Evolutionary conservation across 2,888 invertebrate species (phyloP), one percentile per base, ranked within the genome.

Genomic region (Baccha elongata): DNA sequence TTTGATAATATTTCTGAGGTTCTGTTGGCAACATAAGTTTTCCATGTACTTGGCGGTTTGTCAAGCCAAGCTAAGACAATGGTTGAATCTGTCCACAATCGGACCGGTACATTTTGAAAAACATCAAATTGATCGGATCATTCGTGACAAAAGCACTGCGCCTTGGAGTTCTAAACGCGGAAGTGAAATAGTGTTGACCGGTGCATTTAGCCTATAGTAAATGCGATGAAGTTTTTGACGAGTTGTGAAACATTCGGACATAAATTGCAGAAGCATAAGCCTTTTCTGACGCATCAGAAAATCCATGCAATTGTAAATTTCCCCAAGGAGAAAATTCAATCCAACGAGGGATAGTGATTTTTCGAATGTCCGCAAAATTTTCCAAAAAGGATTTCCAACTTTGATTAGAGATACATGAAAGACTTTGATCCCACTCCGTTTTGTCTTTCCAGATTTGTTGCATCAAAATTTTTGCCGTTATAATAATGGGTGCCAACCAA

Each of bases 241-340:
- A 10, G 5, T 29, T 15, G 15, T 52, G 50, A 7, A n/a, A 19
- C 1, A 68, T 26, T 1, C 64, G 68, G 2, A 69, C 8, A 17
- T 69, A 80, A 4, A 80, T n/a, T 1, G 67, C 26, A 3, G 46
- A 46, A 0, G 69, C 52, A 15, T 84, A 68, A 8, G 72, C n/a
- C 78, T 60, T 69, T 26, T 84, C 78, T 1, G 83, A 84, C 6
- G 73, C 64, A 52, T 84, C 73, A 19, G 50, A 76, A 37, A 73
- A 84, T 0, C 42, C 73, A n/a, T 78, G 76, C 11, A 84, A 4
- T 65, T 84, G 55, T 0, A 73, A 15, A 3, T 1, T 8, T 10
- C 15, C 4, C 10, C 35, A 11, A 0, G 74, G 65, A 10, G 42
- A 17, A 8, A 46, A 81, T 8, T 55, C 58, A 17, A 79, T 15